Evolutionary conservation across 2,888 invertebrate species (phyloP).

Genomic region (Liodrosophila aerea): DNA sequence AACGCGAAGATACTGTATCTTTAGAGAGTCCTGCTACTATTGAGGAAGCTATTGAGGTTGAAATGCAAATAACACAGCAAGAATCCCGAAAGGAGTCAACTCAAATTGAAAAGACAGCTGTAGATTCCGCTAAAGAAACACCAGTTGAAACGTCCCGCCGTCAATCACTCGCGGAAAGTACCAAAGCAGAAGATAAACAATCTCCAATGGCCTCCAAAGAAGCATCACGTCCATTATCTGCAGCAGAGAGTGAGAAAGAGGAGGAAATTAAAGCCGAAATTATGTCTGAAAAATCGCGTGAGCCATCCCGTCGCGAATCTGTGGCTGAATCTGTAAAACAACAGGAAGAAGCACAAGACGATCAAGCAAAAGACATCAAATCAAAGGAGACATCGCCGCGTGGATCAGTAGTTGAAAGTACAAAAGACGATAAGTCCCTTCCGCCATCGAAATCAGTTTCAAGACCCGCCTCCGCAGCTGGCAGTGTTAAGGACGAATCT

Average conservation of each 20-base stretch:
- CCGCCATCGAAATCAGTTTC: slow-evolving; percentile 36
- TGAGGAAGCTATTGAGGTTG: slow-evolving; percentile 81
- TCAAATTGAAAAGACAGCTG: slow-evolving; percentile 13
- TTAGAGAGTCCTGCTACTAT: slow-evolving; percentile 81
- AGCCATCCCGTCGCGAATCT: slow-evolving; percentile 42
- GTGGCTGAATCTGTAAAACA: slow-evolving; percentile 17
- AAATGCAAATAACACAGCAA: slow-evolving; percentile 65
- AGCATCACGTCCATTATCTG: slow-evolving; percentile 43
- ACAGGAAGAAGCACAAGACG: neutral
- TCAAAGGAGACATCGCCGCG: slow-evolving; percentile 26
- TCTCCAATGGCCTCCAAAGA: slow-evolving; percentile 31
- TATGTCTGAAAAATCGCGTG: no score
- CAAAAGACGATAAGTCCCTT: slow-evolving; percentile 9
- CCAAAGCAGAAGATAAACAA: slow-evolving; percentile 23
- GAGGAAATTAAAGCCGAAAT: slow-evolving; percentile 8
- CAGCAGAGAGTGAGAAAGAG: slow-evolving; percentile 20
- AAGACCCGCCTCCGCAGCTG: slow-evolving; percentile 42
- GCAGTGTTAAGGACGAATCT: slow-evolving; percentile 14
- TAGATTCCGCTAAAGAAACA: no score
- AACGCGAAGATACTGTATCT: slow-evolving; percentile 78
- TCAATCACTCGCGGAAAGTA: slow-evolving; percentile 9
- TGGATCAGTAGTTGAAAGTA: no score
- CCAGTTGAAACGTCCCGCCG: slow-evolving; percentile 22
- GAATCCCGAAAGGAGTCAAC: slow-evolving; percentile 34
- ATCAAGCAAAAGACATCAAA: slow-evolving; percentile 8